Evolutionary conservation across 1,140 invertebrate genomes (phyloP).

Genomic region (Belonocnema kinseyi): DNA sequence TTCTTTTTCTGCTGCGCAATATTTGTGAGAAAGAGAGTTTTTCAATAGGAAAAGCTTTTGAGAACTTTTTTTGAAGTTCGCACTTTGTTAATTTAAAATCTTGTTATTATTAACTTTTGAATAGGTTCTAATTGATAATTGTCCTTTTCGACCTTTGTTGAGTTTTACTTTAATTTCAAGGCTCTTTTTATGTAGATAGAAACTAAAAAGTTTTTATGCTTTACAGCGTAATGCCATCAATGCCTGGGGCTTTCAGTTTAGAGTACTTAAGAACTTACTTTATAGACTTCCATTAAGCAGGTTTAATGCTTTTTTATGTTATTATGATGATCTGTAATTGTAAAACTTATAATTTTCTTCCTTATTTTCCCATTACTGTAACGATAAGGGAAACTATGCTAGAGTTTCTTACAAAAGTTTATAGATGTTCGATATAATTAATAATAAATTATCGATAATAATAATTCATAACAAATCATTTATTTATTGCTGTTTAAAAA

Average conservation of each 20-base stretch:
- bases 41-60: not conserved
- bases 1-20: not conserved
- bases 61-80: not conserved
- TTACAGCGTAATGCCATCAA: conserved; percentile 7
- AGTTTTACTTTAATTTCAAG: not conserved
- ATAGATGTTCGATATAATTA: no score
- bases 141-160: not conserved
- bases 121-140: not conserved
- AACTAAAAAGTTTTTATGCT: conserved; percentile 28
- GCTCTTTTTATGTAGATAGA: conserved; percentile 15
- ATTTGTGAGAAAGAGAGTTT: no score
- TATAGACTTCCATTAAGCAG: conserved; percentile 7
- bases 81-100: not conserved
- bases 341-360: no score
- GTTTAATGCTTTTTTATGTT: not conserved
- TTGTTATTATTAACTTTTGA: not conserved
- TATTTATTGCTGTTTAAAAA: no score
- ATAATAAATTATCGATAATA: no score
- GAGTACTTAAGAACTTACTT: conserved; percentile 27
- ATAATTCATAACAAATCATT: no score
- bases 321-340: conserved; percentile 21
- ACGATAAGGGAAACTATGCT: no score
- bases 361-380: no score
- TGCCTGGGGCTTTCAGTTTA: conserved; percentile 7
- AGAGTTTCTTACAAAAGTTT: no score